These are phyloP conservation scores for Ictidomys tridecemlineatus DNA, from an alignment of 2,113 vertebrate species.

Conservation along the genomic window DNA sequence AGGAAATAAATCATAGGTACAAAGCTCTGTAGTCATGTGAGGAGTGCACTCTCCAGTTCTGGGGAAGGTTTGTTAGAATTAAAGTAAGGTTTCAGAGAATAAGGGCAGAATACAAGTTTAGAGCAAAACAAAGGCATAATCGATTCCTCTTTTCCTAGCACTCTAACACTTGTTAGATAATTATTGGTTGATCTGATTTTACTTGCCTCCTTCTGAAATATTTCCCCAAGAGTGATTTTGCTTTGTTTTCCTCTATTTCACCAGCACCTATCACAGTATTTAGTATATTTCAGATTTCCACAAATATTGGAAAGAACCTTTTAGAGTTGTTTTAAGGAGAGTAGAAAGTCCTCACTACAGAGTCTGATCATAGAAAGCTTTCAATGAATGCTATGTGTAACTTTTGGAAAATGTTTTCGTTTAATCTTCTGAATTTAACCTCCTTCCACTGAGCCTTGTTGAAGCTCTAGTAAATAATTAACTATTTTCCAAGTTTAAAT, in stretches of 20 bases:
- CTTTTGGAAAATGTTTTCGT: neutral
- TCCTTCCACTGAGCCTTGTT: neutral
- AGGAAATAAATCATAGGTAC: no score
- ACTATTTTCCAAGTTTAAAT: slow-evolving; percentile 21
- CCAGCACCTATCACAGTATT: neutral
- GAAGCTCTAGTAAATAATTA: neutral
- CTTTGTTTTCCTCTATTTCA: neutral
- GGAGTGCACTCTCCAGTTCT: neutral
- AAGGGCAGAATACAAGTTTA: neutral
- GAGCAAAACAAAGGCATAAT: no score
- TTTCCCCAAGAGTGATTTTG: neutral
- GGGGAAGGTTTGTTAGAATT: neutral
- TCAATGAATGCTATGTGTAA: neutral
- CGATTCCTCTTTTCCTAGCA: neutral
- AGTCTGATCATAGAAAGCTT: neutral
- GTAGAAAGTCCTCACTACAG: neutral
- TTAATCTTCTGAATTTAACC: neutral
- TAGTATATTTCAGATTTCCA: neutral
- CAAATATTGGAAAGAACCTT: neutral
- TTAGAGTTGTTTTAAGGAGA: neutral
- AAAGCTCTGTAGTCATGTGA: neutral
- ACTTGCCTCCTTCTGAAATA: neutral
- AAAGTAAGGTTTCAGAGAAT: neutral
- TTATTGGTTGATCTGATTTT: neutral
- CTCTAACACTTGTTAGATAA: neutral